Evolutionary conservation across 1,140 invertebrate genomes (phyloP).

Genomic region (Gonatopus flavifemur): DNA sequence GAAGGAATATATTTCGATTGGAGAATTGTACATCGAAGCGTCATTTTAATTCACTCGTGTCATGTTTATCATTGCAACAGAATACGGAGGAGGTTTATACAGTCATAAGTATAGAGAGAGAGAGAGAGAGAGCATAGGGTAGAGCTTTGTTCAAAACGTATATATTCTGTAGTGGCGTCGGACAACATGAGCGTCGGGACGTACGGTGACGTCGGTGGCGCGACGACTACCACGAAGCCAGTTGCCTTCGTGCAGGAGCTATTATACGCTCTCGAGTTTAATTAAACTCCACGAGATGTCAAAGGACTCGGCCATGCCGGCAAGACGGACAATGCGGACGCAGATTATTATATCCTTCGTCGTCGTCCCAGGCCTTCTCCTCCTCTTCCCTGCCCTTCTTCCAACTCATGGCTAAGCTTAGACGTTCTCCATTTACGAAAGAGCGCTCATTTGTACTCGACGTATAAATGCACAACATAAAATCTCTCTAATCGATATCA

Average conservation of each 20-base stretch:
- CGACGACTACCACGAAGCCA: constrained; percentile 23
- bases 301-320: constrained; percentile 49
- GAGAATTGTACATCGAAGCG: too few species aligned
- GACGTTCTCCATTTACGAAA: constrained; percentile 10
- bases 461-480: not conserved
- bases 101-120: not conserved
- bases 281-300: constrained; percentile 54
- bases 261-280: constrained; percentile 50
- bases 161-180: too few species aligned
- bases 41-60: too few species aligned
- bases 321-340: constrained; percentile 55
- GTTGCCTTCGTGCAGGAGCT: constrained; percentile 33
- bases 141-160: not conserved
- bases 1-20: too few species aligned
- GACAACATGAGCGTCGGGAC: not conserved
- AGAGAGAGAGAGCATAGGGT: not conserved
- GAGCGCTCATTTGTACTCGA: constrained; percentile 12
- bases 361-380: constrained; percentile 33
- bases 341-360: constrained; percentile 54
- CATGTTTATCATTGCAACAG: not conserved
- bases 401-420: constrained; percentile 12
- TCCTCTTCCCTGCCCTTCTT: too few species aligned
- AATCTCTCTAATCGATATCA: too few species aligned
- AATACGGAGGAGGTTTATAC: not conserved
- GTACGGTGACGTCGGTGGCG: constrained; percentile 12